Conservation (phyloP, 2,888 invertebrate genomes). For the Micropterix aruncella region DNA sequence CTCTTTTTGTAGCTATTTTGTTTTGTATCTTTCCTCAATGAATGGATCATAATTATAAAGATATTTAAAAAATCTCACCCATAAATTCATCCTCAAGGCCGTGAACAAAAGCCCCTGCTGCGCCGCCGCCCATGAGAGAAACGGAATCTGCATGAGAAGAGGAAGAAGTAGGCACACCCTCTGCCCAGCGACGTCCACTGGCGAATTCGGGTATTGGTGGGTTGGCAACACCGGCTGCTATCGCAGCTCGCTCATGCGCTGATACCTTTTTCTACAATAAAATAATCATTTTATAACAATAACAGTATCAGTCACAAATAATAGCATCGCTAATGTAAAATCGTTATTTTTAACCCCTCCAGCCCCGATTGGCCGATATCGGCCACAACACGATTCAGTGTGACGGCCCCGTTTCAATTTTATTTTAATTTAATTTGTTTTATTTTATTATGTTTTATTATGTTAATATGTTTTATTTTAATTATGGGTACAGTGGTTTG, state of each 20-base stretch:
- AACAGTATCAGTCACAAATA: too few relatives aligned
- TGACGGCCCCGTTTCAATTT: too few relatives aligned
- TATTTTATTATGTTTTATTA: too few relatives aligned
- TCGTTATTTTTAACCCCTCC: neutral
- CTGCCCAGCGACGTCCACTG: slow-evolving; percentile 44
- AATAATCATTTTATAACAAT: slow-evolving; percentile 4
- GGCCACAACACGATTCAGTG: too few relatives aligned
- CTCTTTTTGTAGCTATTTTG: too few relatives aligned
- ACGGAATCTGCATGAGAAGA: slow-evolving; percentile 54
- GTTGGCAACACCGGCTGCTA: slow-evolving; percentile 72
- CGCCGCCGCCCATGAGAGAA: slow-evolving; percentile 78
- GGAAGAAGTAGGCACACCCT: slow-evolving; percentile 80
- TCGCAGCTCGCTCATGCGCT: slow-evolving; percentile 75
- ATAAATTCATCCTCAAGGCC: slow-evolving; percentile 96
- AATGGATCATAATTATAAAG: too few relatives aligned
- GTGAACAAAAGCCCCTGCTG: slow-evolving; percentile 96
- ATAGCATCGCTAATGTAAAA: neutral
- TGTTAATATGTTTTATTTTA: too few relatives aligned
- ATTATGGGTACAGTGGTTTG: too few relatives aligned
- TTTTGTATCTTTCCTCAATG: too few relatives aligned
- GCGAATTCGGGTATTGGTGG: slow-evolving; percentile 14
- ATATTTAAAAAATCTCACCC: too few relatives aligned
- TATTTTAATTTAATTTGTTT: too few relatives aligned
- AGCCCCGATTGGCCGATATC: too few relatives aligned
- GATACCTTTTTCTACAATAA: slow-evolving; percentile 56